Evolutionary conservation across 2,797 vertebrate species (phyloP).

Genomic region (Parauchenoglanis ngamensis): DNA sequence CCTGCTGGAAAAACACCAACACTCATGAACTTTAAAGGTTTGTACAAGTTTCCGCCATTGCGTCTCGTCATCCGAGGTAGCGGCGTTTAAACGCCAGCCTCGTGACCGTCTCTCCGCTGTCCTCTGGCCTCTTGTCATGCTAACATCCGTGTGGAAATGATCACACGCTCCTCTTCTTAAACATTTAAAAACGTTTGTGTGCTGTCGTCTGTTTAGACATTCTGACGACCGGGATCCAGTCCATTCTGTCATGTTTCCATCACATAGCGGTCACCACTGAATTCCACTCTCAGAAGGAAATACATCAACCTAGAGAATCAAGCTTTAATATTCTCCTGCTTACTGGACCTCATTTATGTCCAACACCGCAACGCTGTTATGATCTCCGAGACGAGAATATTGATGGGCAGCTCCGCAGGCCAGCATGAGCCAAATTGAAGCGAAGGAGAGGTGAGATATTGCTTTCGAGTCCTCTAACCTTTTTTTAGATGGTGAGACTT

Average conservation of each 20-base stretch:
- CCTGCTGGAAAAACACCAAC: background rate
- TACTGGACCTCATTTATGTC: background rate
- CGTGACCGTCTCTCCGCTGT: too few relatives aligned
- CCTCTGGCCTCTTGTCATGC: too few relatives aligned
- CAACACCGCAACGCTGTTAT: background rate
- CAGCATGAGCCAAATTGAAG: background rate
- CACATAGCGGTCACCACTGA: too few relatives aligned
- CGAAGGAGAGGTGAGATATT: constrained; percentile 25
- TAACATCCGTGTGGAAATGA: too few relatives aligned
- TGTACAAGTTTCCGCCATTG: background rate
- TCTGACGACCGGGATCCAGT: too few relatives aligned
- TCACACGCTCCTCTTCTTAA: too few relatives aligned
- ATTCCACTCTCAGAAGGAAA: background rate
- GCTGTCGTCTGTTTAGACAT: too few relatives aligned
- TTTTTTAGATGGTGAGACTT: constrained; percentile 20
- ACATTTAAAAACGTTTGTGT: too few relatives aligned
- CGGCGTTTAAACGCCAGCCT: too few relatives aligned
- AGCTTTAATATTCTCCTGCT: background rate
- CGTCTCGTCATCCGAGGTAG: too few relatives aligned
- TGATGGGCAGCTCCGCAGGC: background rate
- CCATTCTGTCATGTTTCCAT: too few relatives aligned
- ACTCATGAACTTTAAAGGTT: background rate
- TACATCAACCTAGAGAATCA: background rate
- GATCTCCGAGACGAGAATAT: background rate
- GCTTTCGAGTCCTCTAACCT: constrained; percentile 21